These are phyloP conservation scores for Podarcis siculus DNA, from an alignment of 2,797 vertebrate genomes.

Conservation along the genomic window DNA sequence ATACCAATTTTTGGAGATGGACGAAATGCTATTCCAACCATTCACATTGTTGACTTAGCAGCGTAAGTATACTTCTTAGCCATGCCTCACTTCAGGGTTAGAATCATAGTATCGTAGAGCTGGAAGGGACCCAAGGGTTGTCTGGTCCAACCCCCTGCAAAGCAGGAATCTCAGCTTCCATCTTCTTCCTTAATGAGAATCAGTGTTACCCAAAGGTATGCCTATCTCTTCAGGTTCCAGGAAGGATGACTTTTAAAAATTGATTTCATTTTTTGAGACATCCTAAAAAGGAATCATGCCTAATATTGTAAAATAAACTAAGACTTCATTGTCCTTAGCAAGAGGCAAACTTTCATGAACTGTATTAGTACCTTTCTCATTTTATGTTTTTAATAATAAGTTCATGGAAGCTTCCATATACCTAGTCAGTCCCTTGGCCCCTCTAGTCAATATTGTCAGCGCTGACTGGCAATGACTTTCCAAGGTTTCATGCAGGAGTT, in stretches of 20 bases:
- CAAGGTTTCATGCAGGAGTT: too few relatives aligned
- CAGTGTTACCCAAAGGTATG: not conserved
- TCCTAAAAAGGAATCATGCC: not conserved
- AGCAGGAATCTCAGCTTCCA: too few relatives aligned
- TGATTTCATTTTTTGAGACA: not conserved
- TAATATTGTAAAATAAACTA: not conserved
- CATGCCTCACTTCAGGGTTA: not conserved
- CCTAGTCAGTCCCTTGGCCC: not conserved
- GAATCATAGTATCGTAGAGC: too few relatives aligned
- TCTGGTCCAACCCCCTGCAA: too few relatives aligned
- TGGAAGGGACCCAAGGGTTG: too few relatives aligned
- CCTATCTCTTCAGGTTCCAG: not conserved
- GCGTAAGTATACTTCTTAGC: conserved; percentile 74
- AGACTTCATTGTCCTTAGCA: conserved; percentile 3
- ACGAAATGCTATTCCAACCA: conserved; percentile 85
- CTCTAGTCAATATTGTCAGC: too few relatives aligned
- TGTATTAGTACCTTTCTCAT: not conserved
- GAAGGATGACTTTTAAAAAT: not conserved
- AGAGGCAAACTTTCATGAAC: not conserved
- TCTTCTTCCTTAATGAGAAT: not conserved
- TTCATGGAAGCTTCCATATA: not conserved
- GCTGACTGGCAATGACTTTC: too few relatives aligned
- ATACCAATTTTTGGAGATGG: conserved; percentile 89
- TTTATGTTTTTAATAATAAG: not conserved
- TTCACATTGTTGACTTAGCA: conserved; percentile 90